Evolutionary conservation across 2,888 invertebrate genomes (phyloP).

Genomic region (Pyrrhia umbra): DNA sequence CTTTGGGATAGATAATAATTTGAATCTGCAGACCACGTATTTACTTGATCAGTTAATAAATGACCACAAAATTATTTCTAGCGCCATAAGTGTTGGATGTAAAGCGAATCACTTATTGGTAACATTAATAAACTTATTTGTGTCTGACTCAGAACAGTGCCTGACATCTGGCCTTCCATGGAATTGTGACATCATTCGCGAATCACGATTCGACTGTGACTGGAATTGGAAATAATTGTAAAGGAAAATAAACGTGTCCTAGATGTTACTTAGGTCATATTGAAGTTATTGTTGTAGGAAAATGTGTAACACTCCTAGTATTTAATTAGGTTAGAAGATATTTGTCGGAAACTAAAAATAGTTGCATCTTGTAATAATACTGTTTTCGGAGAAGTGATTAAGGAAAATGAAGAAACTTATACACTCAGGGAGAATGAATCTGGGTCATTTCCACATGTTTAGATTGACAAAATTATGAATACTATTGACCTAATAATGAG

Average conservation of each 20-base stretch:
- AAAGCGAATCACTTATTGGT: slow-evolving; percentile 62
- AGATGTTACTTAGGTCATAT: slow-evolving; percentile 65
- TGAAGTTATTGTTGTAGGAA: slow-evolving; percentile 48
- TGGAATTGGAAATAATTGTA: slow-evolving; percentile 53
- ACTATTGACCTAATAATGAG: no score
- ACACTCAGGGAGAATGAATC: background rate
- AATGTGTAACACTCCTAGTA: slow-evolving; percentile 29
- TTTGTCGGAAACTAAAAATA: background rate
- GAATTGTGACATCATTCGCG: slow-evolving; percentile 72
- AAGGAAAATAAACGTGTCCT: slow-evolving; percentile 60
- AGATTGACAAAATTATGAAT: no score
- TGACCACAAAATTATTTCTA: slow-evolving; percentile 12
- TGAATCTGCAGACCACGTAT: background rate
- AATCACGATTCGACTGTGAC: slow-evolving; percentile 46
- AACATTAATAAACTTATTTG: slow-evolving; percentile 62
- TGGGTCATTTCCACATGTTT: background rate
- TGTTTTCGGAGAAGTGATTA: background rate
- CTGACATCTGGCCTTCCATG: slow-evolving; percentile 74
- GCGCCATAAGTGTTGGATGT: slow-evolving; percentile 54
- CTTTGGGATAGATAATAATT: background rate
- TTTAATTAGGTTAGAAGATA: slow-evolving; percentile 26
- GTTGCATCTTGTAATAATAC: background rate
- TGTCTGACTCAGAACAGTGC: slow-evolving; percentile 66
- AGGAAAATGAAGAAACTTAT: background rate
- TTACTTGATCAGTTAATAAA: background rate